Conservation (phyloP, 2,113 vertebrate genomes). For the Phyllostomus hastatus region DNA sequence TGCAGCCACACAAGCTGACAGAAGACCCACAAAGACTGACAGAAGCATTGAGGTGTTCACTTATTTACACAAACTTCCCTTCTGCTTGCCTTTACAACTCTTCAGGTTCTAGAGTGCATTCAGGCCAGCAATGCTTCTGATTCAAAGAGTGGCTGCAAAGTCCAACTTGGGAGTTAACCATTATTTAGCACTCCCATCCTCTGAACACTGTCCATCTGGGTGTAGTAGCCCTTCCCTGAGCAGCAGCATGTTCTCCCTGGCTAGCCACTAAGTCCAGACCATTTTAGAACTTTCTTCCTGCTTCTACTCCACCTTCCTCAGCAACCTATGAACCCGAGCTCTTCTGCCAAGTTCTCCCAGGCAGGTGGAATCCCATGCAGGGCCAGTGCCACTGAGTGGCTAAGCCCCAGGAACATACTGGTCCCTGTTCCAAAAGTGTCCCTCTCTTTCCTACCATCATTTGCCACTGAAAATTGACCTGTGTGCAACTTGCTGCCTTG, state of each 20-base stretch:
- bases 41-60: not conserved
- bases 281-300: not conserved
- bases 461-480: not conserved
- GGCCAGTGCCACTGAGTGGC: not conserved
- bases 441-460: not conserved
- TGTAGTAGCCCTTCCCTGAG: not conserved
- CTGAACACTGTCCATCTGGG: not conserved
- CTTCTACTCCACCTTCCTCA: not conserved
- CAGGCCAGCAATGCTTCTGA: not conserved
- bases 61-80: not conserved
- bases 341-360: not conserved
- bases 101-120: not conserved
- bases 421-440: not conserved
- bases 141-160: not conserved
- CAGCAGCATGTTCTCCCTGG: not conserved
- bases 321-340: not conserved
- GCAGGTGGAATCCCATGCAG: not conserved
- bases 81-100: not conserved
- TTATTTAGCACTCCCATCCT: not conserved
- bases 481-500: not conserved
- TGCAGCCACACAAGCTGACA: not conserved
- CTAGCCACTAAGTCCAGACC: not conserved
- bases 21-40: not conserved
- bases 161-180: not conserved
- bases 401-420: not conserved